A percentile compares a stretch with the other conserved stretches of the same genome.
These are phyloP conservation scores for Drosophila virilis DNA, from an alignment of 1,140 invertebrate species.

Conservation along the genomic window DNA sequence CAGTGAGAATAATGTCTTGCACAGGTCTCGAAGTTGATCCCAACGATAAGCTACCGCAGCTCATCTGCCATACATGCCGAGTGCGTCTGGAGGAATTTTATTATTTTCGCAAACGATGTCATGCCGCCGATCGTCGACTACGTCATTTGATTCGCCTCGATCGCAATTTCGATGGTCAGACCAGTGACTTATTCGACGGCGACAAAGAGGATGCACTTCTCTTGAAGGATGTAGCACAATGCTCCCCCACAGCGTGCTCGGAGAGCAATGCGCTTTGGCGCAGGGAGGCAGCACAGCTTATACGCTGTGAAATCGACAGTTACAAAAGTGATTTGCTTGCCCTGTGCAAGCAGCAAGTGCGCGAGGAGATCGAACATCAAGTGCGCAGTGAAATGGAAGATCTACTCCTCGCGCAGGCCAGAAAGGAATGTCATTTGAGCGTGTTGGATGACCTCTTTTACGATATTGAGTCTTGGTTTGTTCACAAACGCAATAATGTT, in stretches of 20 bases:
- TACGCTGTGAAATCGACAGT: slow-evolving; percentile 48
- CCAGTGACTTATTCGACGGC: neutral
- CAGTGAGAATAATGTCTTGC: slow-evolving; percentile 47
- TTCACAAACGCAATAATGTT: slow-evolving; percentile 54
- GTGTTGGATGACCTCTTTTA: slow-evolving; percentile 60
- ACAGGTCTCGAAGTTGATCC: slow-evolving; percentile 59
- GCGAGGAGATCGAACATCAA: slow-evolving; percentile 63
- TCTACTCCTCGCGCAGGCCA: slow-evolving; percentile 32
- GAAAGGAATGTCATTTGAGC: slow-evolving; percentile 41
- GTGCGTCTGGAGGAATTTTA: slow-evolving; percentile 61
- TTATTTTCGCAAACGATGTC: slow-evolving; percentile 56
- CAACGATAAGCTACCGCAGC: slow-evolving; percentile 53
- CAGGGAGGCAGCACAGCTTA: slow-evolving; percentile 37
- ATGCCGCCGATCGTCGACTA: slow-evolving; percentile 46
- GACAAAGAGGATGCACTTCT: slow-evolving; percentile 16
- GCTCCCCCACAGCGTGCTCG: slow-evolving; percentile 37
- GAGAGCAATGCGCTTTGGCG: slow-evolving; percentile 64
- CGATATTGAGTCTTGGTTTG: slow-evolving; percentile 59
- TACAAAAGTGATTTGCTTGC: slow-evolving; percentile 53
- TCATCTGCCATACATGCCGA: slow-evolving; percentile 52
- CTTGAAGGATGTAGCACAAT: slow-evolving; percentile 37
- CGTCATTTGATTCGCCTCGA: slow-evolving; percentile 26
- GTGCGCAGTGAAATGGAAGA: slow-evolving; percentile 48
- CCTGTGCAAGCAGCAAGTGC: slow-evolving; percentile 53
- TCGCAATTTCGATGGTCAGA: neutral